Conservation (phyloP, 2,888 invertebrate species). For the Polymixis flavicincta region DNA sequence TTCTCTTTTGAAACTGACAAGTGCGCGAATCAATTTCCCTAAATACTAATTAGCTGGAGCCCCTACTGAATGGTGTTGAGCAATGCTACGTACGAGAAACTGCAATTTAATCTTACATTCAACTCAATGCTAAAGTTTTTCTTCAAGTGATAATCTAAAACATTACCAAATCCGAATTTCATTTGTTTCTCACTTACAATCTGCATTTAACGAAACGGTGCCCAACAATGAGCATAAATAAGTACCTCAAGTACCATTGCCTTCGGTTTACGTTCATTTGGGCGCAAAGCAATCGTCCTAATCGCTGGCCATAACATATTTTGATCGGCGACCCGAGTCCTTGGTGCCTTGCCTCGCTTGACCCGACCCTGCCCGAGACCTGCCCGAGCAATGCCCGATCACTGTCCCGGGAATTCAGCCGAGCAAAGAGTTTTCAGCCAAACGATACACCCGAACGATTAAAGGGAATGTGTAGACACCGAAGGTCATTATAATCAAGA, state of each 20-base stretch:
- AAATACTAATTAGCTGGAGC: constrained; percentile 27
- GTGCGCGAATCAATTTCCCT: constrained; percentile 15
- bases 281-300: constrained; percentile 56
- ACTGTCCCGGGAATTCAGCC: constrained; percentile 48
- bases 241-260: constrained; percentile 15
- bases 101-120: not conserved
- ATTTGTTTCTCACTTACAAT: constrained; percentile 13
- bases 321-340: constrained; percentile 40
- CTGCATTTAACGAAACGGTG: constrained; percentile 17
- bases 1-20: not conserved
- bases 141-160: constrained; percentile 9
- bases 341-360: constrained; percentile 36
- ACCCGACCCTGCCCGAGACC: constrained; percentile 42
- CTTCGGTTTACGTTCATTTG: constrained; percentile 44
- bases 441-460: constrained; percentile 36
- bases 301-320: constrained; percentile 56
- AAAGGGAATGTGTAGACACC: constrained; percentile 4
- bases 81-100: constrained; percentile 28
- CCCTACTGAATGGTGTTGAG: constrained; percentile 33
- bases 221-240: constrained; percentile 17
- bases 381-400: constrained; percentile 24
- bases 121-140: constrained; percentile 11
- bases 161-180: constrained; percentile 5
- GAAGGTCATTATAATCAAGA: constrained; percentile 15
- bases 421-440: constrained; percentile 21